Evolutionary conservation across 2,113 vertebrate genomes (phyloP), one percentile per base, ranked within the genome.

Genomic region (Dromas ardeola): DNA sequence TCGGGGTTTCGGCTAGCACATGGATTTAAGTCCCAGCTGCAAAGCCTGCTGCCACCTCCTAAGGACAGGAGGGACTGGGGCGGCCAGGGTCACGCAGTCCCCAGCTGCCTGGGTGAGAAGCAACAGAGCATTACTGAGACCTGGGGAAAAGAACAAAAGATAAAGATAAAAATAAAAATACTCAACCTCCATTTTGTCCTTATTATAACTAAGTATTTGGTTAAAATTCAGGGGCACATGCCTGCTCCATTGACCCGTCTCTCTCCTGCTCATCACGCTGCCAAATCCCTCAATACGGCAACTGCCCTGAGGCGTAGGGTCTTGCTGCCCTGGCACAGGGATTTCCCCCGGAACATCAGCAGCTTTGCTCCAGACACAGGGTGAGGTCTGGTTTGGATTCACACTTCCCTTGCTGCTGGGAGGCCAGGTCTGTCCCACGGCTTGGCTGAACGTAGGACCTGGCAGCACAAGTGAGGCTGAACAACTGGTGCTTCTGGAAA

Each of bases 281-380:
- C 36, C n/a, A 49, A 62, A 63, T 45, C 55, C 45, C 15, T 81
- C 45, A 14, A 17, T 13, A n/a, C 15, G 30, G 27, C 22, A 71
- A 25, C 6, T 58, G 19, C 18, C 36, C 34, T 0, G 0, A 56
- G 21, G 21, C 7, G 2, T 1, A 6, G 19, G 10, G 5, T 9
- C 30, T 50, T 30, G 12, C 50, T 2, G 16, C 11, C 18, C 11
- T 2, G 5, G 63, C 34, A 40, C 30, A 61, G 52, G 45, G 50
- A 45, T 45, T 88, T 81, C 15, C 45, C 32, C 1, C 0, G 50
- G 66, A 63, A 52, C 38, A 55, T 20, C 32, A 78, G 42, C 74
- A 86, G 82, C 52, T 80, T 85, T 76, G 38, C 43, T 88, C 13
- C 65, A 74, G 27, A 43, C 6, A 8, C 3, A 53, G 27, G 32